A percentile compares a stretch with the other conserved stretches of the same genome.
These are phyloP conservation scores for Crotalus horridus DNA, from an alignment of 2,113 vertebrate species.

Conservation along the genomic window DNA sequence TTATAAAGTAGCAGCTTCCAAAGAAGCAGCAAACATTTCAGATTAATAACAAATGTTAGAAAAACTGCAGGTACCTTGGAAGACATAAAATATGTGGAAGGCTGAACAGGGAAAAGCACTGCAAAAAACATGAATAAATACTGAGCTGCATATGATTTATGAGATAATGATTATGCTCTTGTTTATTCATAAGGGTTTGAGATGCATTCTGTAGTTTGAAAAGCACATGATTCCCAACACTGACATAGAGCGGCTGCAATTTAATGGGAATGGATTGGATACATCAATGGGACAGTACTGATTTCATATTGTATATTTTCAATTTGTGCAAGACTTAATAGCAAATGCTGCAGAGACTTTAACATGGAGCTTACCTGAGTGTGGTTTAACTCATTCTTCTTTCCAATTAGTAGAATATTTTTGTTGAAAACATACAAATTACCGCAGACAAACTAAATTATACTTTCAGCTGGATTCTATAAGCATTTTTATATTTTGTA, in stretches of 20 bases:
- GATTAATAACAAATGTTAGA: neutral
- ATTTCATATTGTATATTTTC: conserved; percentile 7
- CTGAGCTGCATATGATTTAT: neutral
- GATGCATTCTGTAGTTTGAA: neutral
- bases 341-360: conserved; percentile 11
- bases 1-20: neutral
- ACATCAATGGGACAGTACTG: neutral
- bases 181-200: conserved; percentile 20
- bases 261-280: conserved; percentile 17
- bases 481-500: neutral
- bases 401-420: conserved; percentile 39
- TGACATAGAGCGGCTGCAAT: neutral
- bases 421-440: conserved; percentile 31
- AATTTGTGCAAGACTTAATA: neutral
- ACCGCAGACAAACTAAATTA: conserved; percentile 25
- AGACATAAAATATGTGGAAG: neutral
- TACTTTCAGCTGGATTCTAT: neutral
- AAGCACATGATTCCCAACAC: neutral
- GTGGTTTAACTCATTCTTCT: conserved; percentile 35
- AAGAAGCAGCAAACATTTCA: neutral
- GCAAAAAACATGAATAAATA: neutral
- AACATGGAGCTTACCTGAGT: conserved; percentile 13
- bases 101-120: neutral
- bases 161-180: conserved; percentile 2
- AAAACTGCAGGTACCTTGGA: neutral